These are phyloP conservation scores for Esox masquinongy DNA, from an alignment of 2,797 vertebrate genomes.

Conservation along the genomic window DNA sequence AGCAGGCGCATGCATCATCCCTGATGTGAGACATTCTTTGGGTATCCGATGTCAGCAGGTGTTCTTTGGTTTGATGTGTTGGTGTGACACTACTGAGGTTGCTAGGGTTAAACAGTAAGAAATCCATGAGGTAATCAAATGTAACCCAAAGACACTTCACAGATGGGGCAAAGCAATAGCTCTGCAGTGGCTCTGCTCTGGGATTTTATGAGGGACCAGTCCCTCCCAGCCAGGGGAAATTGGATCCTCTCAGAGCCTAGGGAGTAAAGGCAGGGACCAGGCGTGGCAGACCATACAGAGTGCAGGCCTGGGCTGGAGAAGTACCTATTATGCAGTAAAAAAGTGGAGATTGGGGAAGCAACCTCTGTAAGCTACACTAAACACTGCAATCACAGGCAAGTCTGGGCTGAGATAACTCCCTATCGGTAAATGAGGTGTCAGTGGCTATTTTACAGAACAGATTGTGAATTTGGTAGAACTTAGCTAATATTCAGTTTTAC, in stretches of 20 bases:
- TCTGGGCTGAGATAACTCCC: constrained; percentile 44
- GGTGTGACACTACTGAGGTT: constrained; percentile 12
- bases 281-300: constrained; percentile 26
- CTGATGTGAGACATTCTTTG: constrained; percentile 6
- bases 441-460: not conserved
- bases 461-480: not conserved
- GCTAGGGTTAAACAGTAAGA: constrained; percentile 20
- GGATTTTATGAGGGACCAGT: constrained; percentile 28
- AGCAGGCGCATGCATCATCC: not conserved
- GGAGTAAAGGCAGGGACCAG: constrained; percentile 18
- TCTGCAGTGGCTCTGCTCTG: constrained; percentile 23
- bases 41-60: constrained; percentile 21
- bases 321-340: constrained; percentile 43
- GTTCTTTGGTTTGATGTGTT: not conserved
- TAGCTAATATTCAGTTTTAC: not conserved
- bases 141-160: constrained; percentile 30
- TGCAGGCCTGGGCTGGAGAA: constrained; percentile 34
- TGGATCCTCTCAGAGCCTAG: constrained; percentile 34
- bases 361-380: constrained; percentile 51
- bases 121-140: constrained; percentile 26
- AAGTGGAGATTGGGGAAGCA: constrained; percentile 47
- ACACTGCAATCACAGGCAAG: constrained; percentile 54
- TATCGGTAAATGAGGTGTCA: not conserved
- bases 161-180: constrained; percentile 34
- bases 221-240: constrained; percentile 35